phyloP scores from a whole-genome alignment of 2,888 invertebrate species.

The Acanthosoma haemorrhoidale region DNA sequence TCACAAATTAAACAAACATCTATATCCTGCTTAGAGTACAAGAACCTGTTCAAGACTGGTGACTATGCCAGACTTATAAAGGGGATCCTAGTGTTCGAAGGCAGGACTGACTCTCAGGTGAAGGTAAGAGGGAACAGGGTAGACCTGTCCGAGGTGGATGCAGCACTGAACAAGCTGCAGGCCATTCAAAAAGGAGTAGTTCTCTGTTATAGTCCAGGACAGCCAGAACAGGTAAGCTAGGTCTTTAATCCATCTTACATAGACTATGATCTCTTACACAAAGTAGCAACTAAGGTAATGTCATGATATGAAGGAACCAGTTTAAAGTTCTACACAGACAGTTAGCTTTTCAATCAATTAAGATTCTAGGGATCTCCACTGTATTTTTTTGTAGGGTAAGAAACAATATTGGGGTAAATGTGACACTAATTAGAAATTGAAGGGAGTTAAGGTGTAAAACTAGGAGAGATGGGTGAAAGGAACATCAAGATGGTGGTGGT shows the following conservation, averaged over 20 bases:
- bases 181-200: constrained; percentile 71
- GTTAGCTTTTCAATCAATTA: too few species aligned
- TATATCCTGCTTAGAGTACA: constrained; percentile 52
- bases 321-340: too few species aligned
- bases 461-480: too few species aligned
- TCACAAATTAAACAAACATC: not conserved
- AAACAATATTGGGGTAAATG: too few species aligned
- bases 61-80: constrained; percentile 72
- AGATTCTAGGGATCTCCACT: too few species aligned
- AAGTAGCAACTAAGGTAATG: too few species aligned
- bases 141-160: constrained; percentile 77
- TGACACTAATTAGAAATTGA: too few species aligned
- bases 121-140: constrained; percentile 84
- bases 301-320: too few species aligned
- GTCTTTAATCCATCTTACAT: not conserved
- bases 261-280: not conserved
- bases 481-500: too few species aligned
- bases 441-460: too few species aligned
- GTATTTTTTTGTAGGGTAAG: too few species aligned
- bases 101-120: constrained; percentile 77
- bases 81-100: constrained; percentile 66
- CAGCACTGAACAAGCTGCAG: constrained; percentile 56
- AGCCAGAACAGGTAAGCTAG: constrained; percentile 50
- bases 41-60: constrained; percentile 74
- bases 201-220: constrained; percentile 70